phyloP scores from a whole-genome alignment of 30 jellyfish, hydroid and myxozoan genomes.

The Aurelia aurita complex sp. Pacific region DNA sequence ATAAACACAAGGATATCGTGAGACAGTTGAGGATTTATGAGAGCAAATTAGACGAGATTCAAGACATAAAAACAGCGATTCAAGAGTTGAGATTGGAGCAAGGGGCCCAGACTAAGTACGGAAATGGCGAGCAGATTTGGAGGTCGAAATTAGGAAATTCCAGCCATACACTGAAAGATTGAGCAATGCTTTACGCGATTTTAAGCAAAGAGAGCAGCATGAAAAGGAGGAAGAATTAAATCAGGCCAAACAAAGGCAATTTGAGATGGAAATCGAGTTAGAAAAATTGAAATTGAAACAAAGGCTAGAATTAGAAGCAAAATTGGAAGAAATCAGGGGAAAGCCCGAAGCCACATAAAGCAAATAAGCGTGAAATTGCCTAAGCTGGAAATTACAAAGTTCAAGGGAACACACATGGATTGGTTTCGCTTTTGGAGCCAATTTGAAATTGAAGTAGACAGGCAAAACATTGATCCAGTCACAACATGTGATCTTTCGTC shows the following conservation, averaged over 20 bases:
- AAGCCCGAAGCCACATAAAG: too few species aligned
- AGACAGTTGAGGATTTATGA: background rate
- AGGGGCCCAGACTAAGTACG: constrained; percentile 18
- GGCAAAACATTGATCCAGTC: constrained; percentile 5
- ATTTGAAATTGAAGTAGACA: background rate
- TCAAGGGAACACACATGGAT: too few species aligned
- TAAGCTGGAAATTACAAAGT: too few species aligned
- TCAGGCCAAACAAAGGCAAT: background rate
- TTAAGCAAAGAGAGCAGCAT: background rate
- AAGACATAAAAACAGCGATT: background rate
- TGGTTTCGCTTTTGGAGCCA: too few species aligned
- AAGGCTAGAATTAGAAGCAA: too few species aligned
- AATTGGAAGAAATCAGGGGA: too few species aligned
- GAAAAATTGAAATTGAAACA: too few species aligned
- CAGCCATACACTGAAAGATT: too few species aligned
- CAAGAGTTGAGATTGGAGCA: constrained; percentile 21
- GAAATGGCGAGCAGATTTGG: background rate
- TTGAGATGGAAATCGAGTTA: too few species aligned
- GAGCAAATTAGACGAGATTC: background rate
- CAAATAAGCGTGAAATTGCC: too few species aligned
- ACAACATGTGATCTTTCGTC: constrained; percentile 14
- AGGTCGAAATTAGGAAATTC: too few species aligned
- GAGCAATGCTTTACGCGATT: background rate
- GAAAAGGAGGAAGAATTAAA: background rate
- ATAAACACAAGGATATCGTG: background rate